Evolutionary conservation across 92 coral and sea anemone genomes (phyloP).

Genomic region (Porites divaricata): DNA sequence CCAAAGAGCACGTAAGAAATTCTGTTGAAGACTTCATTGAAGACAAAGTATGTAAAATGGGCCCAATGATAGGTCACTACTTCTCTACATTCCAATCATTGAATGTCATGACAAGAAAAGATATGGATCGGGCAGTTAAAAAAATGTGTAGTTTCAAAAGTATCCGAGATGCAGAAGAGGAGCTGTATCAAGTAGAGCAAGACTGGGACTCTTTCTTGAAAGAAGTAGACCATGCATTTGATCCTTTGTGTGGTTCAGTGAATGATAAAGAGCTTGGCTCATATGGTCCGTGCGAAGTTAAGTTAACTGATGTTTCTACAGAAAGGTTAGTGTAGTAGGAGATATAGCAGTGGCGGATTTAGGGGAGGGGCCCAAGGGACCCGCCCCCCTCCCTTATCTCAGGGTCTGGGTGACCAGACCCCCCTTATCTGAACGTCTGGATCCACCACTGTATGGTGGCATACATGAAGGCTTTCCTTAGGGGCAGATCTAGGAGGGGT

Average conservation of each 20-base stretch:
- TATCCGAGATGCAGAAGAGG: conserved; percentile 73
- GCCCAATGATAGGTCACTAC: conserved; percentile 76
- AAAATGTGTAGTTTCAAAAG: conserved; percentile 51
- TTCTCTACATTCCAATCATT: conserved; percentile 51
- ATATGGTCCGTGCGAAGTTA: conserved; percentile 68
- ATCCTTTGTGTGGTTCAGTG: conserved; percentile 8
- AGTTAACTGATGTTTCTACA: conserved; percentile 67
- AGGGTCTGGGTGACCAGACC: too few relatives aligned
- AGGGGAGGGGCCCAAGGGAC: too few relatives aligned
- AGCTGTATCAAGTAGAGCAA: conserved; percentile 71
- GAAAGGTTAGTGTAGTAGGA: conserved; percentile 61
- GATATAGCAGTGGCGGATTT: too few relatives aligned
- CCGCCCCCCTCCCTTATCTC: too few relatives aligned
- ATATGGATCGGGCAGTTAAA: conserved; percentile 64
- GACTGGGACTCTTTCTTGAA: conserved; percentile 81
- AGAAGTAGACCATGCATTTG: conserved; percentile 66
- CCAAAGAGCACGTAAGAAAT: conserved; percentile 55
- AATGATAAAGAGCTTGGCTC: conserved; percentile 43
- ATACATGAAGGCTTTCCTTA: too few relatives aligned
- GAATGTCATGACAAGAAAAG: conserved; percentile 69
- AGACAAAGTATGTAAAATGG: conserved; percentile 71
- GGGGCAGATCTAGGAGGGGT: too few relatives aligned
- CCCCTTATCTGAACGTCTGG: too few relatives aligned
- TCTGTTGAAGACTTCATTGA: conserved; percentile 77
- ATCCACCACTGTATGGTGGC: too few relatives aligned